These are phyloP conservation scores for Lampris incognitus DNA, from an alignment of 2,113 vertebrate species.

Conservation along the genomic window DNA sequence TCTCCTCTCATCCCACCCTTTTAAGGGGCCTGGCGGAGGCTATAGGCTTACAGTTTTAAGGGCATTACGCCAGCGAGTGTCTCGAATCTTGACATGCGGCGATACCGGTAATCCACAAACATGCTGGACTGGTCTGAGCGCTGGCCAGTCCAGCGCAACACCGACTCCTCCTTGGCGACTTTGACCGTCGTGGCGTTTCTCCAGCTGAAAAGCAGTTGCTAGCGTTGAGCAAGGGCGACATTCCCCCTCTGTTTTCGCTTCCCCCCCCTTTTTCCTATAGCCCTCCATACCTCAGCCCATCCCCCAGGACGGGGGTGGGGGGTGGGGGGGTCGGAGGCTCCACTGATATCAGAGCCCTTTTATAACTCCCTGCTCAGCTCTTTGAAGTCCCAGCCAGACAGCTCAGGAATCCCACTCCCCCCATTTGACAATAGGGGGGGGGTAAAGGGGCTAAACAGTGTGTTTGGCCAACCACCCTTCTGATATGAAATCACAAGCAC, in stretches of 20 bases:
- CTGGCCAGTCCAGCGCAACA: background rate
- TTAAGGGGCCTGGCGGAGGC: conserved; percentile 6
- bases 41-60: conserved; percentile 28
- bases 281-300: conserved; percentile 53
- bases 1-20: conserved; percentile 8
- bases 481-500: conserved; percentile 64
- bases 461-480: conserved; percentile 57
- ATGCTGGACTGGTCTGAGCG: conserved; percentile 55
- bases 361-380: conserved; percentile 79
- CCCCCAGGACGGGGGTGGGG: conserved; percentile 57
- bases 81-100: conserved; percentile 32
- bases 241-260: conserved; percentile 2
- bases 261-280: background rate
- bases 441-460: conserved; percentile 54
- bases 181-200: background rate
- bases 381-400: conserved; percentile 84
- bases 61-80: conserved; percentile 40
- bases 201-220: conserved; percentile 20
- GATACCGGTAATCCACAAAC: conserved; percentile 60
- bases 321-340: conserved; percentile 74
- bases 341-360: conserved; percentile 81
- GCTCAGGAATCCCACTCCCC: conserved; percentile 82
- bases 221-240: conserved; percentile 7
- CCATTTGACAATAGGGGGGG: conserved; percentile 73
- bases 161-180: background rate